phyloP scores from a whole-genome alignment of 2,797 vertebrate genomes.

The Tragelaphus eurycerus region DNA sequence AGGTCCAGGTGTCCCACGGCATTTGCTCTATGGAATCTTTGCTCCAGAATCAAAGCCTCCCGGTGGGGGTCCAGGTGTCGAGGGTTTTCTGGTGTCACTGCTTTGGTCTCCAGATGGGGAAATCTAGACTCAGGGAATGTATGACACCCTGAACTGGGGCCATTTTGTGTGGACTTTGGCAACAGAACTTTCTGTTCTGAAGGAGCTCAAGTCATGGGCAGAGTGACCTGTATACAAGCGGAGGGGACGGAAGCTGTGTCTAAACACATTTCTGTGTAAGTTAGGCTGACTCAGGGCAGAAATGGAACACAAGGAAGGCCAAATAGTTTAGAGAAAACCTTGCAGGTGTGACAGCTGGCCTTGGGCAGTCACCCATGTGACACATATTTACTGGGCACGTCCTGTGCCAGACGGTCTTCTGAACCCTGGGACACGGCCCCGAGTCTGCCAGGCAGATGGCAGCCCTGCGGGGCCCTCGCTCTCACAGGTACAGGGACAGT shows the following conservation, averaged over 20 bases:
- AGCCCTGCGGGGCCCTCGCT: fast-evolving
- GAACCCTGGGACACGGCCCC: fast-evolving
- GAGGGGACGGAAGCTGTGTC: not conserved
- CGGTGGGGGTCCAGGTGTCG: not conserved
- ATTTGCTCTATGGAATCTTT: not conserved
- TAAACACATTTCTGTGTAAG: fast-evolving
- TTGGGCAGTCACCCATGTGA: too few species aligned
- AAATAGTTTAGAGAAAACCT: not conserved
- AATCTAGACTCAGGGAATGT: fast-evolving
- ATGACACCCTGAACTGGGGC: not conserved
- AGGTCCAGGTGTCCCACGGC: fast-evolving
- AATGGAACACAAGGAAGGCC: not conserved
- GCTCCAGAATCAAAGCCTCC: not conserved
- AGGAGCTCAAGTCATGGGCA: not conserved
- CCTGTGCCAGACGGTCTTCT: not conserved
- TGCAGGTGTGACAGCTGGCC: not conserved
- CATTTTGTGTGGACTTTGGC: not conserved
- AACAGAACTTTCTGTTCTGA: not conserved
- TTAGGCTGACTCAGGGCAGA: not conserved
- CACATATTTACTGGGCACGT: too few species aligned
- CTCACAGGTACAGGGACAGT: not conserved
- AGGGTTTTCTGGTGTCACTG: not conserved
- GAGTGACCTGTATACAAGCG: not conserved
- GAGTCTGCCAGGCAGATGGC: not conserved
- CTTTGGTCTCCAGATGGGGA: not conserved